A percentile compares a stretch with the other conserved stretches of the same genome.
These are phyloP conservation scores for Holacanthus passer DNA, from an alignment of 2,113 vertebrate species.

Conservation along the genomic window DNA sequence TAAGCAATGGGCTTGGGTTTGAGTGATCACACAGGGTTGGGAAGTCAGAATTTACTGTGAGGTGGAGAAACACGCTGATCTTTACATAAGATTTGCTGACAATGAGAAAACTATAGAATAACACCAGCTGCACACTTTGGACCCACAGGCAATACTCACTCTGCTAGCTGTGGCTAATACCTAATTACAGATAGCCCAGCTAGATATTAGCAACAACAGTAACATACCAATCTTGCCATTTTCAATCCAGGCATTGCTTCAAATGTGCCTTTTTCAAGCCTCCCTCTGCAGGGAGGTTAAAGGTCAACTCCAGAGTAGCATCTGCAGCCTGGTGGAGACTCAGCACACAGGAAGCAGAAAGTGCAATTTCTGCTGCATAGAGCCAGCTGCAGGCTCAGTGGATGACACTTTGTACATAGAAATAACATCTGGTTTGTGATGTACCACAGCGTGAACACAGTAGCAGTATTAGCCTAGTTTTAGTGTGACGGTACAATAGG, in stretches of 20 bases:
- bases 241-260: neutral
- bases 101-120: neutral
- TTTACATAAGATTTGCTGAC: neutral
- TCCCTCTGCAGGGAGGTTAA: neutral
- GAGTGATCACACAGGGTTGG: no score
- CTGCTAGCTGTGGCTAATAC: neutral
- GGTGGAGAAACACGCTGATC: no score
- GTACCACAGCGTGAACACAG: neutral
- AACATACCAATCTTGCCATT: neutral
- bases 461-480: neutral
- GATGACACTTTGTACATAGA: neutral
- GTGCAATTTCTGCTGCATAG: neutral
- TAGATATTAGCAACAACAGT: neutral
- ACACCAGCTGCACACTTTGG: neutral
- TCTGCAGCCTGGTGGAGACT: neutral
- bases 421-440: neutral
- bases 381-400: neutral
- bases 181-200: no score
- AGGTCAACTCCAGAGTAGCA: neutral
- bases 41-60: no score
- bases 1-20: no score
- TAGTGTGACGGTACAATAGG: neutral
- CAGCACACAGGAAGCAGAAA: neutral
- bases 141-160: no score
- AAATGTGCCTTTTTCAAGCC: neutral